Conservation (phyloP, 2,113 vertebrate genomes). For the Charadrius vociferus region DNA sequence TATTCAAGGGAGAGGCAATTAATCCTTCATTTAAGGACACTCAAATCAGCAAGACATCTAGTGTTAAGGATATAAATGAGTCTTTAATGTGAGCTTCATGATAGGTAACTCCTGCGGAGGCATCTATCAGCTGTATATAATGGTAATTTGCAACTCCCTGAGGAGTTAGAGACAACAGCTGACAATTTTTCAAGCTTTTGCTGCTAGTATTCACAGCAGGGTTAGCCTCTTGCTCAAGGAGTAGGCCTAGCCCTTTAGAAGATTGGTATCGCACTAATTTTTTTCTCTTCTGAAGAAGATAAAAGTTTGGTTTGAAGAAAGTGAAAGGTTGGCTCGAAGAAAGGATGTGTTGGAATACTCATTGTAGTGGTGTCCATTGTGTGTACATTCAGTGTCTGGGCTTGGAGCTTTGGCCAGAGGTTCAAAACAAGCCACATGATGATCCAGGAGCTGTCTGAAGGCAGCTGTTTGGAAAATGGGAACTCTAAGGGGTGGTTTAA, state of each 20-base stretch:
- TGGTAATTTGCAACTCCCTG: not conserved
- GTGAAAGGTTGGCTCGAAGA: not conserved
- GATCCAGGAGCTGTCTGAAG: not conserved
- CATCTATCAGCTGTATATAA: conserved; percentile 1
- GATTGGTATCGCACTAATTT: not conserved
- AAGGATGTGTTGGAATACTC: not conserved
- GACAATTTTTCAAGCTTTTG: not conserved
- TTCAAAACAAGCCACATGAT: not conserved
- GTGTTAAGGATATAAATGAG: conserved; percentile 44
- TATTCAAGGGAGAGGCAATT: conserved; percentile 44
- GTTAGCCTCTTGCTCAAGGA: not conserved
- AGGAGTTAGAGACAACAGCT: conserved; percentile 15
- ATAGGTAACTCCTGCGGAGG: conserved; percentile 47
- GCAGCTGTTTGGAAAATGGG: not conserved
- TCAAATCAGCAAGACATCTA: conserved; percentile 45
- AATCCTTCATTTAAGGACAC: conserved; percentile 47
- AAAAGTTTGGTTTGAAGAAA: not conserved
- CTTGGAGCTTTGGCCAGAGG: not conserved
- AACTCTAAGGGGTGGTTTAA: not conserved
- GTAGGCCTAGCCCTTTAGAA: not conserved
- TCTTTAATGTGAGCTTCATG: conserved; percentile 31
- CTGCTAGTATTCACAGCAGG: not conserved
- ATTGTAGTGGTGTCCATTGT: no score
- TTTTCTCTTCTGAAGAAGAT: not conserved
- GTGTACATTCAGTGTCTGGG: not conserved